phyloP scores from a whole-genome alignment of 2,797 vertebrate species.

The Eulemur rubriventer region DNA sequence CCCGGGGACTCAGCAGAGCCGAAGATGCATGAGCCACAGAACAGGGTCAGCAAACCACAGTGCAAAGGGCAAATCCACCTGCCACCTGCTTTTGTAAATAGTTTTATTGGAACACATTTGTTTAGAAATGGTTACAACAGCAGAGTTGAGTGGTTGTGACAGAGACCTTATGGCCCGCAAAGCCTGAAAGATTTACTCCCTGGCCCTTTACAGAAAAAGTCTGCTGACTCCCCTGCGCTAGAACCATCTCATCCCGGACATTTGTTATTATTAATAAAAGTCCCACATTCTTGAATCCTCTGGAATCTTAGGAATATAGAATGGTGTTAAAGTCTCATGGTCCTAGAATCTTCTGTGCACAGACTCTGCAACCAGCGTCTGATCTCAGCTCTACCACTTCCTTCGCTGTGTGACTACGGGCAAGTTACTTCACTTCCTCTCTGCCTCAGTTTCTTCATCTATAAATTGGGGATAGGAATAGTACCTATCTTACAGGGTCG shows the following conservation, averaged over 20 bases:
- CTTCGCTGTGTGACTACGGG: not conserved
- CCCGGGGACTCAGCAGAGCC: not conserved
- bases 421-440: not conserved
- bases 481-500: no score
- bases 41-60: not conserved
- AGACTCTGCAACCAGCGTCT: not conserved
- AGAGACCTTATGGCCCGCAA: not conserved
- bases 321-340: not conserved
- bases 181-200: not conserved
- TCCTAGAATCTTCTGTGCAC: not conserved
- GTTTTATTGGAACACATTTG: conserved; percentile 11
- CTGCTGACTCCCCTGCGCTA: not conserved
- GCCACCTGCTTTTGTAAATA: not conserved
- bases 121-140: not conserved
- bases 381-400: not conserved
- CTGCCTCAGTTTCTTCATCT: not conserved
- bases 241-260: not conserved
- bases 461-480: not conserved
- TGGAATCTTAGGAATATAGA: not conserved
- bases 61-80: not conserved
- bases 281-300: not conserved
- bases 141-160: not conserved
- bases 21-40: not conserved
- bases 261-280: not conserved
- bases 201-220: not conserved